Conservation (phyloP, 37 sponge, comb jelly and placozoan genomes). For the Theonella swinhoei region DNA sequence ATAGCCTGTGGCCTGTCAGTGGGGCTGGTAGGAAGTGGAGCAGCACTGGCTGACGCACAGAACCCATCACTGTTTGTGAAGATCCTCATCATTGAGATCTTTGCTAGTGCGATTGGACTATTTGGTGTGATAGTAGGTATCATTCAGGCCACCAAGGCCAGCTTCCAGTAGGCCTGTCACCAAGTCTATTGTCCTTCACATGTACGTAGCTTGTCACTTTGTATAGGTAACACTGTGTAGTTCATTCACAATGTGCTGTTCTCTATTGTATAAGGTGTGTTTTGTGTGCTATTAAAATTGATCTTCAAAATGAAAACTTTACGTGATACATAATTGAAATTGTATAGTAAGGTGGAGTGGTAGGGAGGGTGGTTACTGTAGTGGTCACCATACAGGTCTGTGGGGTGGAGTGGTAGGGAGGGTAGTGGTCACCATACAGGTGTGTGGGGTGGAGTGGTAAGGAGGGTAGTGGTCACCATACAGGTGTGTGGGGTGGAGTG, state of each 20-base stretch:
- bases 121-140: constrained; percentile 98
- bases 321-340: no score
- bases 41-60: constrained; percentile 98
- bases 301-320: background rate
- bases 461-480: no score
- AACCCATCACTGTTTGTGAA: constrained; percentile 94
- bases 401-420: no score
- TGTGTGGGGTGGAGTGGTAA: no score
- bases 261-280: background rate
- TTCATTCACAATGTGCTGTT: background rate
- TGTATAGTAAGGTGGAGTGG: no score
- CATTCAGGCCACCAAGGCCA: constrained; percentile 76
- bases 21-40: constrained; percentile 97
- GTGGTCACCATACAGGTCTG: no score
- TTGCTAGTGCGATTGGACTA: constrained; percentile 99
- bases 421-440: no score
- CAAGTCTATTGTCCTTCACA: background rate
- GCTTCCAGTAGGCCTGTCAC: constrained; percentile 45
- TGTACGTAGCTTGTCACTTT: background rate
- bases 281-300: no score
- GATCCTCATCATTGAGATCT: constrained; percentile 97
- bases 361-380: no score
- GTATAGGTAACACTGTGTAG: background rate
- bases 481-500: no score
- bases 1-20: constrained; percentile 98